phyloP scores from a whole-genome alignment of 1,140 invertebrate genomes.

The Drosophila willistoni region DNA sequence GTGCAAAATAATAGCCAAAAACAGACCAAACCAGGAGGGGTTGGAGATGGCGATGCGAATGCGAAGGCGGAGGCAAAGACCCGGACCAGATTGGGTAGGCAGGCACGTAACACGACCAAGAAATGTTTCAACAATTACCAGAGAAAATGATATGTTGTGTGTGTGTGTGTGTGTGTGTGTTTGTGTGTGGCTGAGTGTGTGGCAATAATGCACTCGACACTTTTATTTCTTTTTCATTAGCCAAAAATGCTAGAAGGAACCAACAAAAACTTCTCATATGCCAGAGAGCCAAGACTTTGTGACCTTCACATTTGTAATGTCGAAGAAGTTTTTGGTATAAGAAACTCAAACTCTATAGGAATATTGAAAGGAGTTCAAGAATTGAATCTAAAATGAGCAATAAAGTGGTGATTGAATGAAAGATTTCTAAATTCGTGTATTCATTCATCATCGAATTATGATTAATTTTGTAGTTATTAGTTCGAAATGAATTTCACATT shows the following conservation, averaged over 20 bases:
- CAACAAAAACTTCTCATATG: background rate
- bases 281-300: slow-evolving; percentile 28
- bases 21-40: slow-evolving; percentile 23
- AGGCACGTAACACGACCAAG: slow-evolving; percentile 64
- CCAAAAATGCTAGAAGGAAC: slow-evolving; percentile 62
- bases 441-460: no score
- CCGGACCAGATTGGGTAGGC: slow-evolving; percentile 3
- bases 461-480: no score
- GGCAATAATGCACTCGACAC: slow-evolving; percentile 83
- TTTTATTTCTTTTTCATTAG: slow-evolving; percentile 83
- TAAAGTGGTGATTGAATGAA: no score
- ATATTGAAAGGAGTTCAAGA: no score
- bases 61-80: slow-evolving; percentile 12
- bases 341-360: no score
- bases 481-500: no score
- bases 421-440: no score
- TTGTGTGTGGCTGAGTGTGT: slow-evolving; percentile 24
- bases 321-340: background rate
- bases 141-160: slow-evolving; percentile 55
- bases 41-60: background rate
- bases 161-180: slow-evolving; percentile 16
- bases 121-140: slow-evolving; percentile 78
- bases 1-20: slow-evolving; percentile 82
- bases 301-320: slow-evolving; percentile 52
- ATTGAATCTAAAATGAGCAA: no score